phyloP scores from a whole-genome alignment of 2,113 vertebrate genomes.

The Glaucomys volans region DNA sequence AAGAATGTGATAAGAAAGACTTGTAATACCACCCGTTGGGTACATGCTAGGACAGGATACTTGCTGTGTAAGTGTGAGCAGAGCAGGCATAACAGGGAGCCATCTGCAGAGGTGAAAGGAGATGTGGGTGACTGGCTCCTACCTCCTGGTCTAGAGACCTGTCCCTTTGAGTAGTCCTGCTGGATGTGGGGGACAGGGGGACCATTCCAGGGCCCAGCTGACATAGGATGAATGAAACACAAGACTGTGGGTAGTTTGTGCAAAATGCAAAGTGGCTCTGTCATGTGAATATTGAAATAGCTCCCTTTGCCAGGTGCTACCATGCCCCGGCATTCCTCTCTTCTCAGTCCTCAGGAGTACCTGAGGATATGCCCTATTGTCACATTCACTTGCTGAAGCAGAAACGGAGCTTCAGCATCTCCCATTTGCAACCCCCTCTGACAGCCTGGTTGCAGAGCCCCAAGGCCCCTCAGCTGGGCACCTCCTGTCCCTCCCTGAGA shows the following conservation, averaged over 20 bases:
- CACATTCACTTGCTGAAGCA: neutral
- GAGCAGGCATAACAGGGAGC: neutral
- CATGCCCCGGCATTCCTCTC: neutral
- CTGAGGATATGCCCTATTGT: fast-evolving
- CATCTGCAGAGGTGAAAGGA: neutral
- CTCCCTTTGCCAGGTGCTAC: neutral
- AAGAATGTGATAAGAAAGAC: neutral
- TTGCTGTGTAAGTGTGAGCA: neutral
- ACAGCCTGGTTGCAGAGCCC: neutral
- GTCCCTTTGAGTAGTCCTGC: neutral
- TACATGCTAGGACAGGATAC: too few species aligned
- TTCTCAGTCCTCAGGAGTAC: neutral
- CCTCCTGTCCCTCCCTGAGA: neutral
- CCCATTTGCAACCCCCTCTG: neutral
- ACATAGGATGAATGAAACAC: neutral
- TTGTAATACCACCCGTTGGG: fast-evolving
- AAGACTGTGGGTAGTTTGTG: neutral
- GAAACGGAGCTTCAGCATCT: neutral
- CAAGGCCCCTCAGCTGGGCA: fast-evolving
- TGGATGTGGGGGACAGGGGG: neutral
- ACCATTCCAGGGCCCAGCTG: neutral
- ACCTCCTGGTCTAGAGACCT: neutral
- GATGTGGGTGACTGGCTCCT: neutral
- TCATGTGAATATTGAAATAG: neutral
- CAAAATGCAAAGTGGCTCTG: neutral